A percentile compares a stretch with the other conserved stretches of the same genome.
phyloP scores from a whole-genome alignment of 2,113 vertebrate species.

The Hyla sarda region DNA sequence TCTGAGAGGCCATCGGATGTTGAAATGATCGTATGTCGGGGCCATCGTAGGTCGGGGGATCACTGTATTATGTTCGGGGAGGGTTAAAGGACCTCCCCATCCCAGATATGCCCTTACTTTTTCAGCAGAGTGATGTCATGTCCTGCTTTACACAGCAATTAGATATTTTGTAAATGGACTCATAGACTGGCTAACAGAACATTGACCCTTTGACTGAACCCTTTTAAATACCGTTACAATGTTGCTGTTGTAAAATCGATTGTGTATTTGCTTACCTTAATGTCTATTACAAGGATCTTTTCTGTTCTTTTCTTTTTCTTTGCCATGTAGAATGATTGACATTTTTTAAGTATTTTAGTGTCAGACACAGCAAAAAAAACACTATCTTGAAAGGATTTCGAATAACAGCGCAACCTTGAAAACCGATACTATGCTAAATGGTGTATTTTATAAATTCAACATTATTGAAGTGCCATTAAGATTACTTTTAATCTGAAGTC shows the following conservation, averaged over 20 bases:
- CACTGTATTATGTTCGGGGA: no score
- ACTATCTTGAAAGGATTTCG: background rate
- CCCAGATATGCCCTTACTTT: no score
- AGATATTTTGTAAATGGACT: no score
- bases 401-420: background rate
- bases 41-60: no score
- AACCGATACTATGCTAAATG: constrained; percentile 3
- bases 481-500: background rate
- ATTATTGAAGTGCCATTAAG: background rate
- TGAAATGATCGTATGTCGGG: no score
- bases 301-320: background rate
- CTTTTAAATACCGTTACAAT: background rate
- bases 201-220: no score
- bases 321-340: background rate
- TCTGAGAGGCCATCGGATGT: no score
- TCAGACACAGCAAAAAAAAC: background rate
- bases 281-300: background rate
- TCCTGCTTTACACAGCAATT: no score
- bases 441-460: background rate
- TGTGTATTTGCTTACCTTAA: background rate
- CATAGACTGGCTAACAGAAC: no score
- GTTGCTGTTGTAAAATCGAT: background rate
- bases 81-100: no score
- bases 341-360: background rate
- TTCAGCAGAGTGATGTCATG: no score